These are phyloP conservation scores for Phocides pigmalion DNA, from an alignment of 1,140 invertebrate species.

Conservation along the genomic window DNA sequence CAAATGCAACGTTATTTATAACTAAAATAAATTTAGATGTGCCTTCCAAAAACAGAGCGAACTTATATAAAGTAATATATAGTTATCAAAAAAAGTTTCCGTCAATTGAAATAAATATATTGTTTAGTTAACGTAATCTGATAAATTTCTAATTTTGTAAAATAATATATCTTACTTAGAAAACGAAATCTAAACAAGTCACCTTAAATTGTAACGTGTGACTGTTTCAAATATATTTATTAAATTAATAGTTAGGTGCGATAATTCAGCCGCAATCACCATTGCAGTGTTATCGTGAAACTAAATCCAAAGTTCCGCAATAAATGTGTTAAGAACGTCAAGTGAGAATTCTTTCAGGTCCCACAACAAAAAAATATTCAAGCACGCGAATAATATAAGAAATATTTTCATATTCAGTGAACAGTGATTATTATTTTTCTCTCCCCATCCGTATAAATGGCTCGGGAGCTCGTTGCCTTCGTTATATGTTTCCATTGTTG, in stretches of 20 bases:
- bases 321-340: slow-evolving; percentile 2
- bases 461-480: slow-evolving; percentile 23
- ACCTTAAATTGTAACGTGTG: neutral
- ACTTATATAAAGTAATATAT: too few relatives aligned
- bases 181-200: too few relatives aligned
- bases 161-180: too few relatives aligned
- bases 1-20: too few relatives aligned
- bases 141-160: too few relatives aligned
- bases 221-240: neutral
- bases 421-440: slow-evolving; percentile 32
- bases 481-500: slow-evolving; percentile 30
- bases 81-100: too few relatives aligned
- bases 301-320: slow-evolving; percentile 16
- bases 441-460: slow-evolving; percentile 20
- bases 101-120: too few relatives aligned
- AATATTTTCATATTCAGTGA: slow-evolving; percentile 26
- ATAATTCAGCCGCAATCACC: neutral
- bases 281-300: slow-evolving; percentile 6
- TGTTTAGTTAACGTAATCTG: too few relatives aligned
- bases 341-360: neutral
- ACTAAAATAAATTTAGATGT: too few relatives aligned
- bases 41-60: too few relatives aligned
- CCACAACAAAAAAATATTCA: slow-evolving; percentile 24
- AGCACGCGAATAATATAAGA: slow-evolving; percentile 21
- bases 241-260: neutral